A percentile compares a stretch with the other conserved stretches of the same genome.
Conservation (phyloP, 1,140 invertebrate species). For the Sarcophaga bullata region DNA sequence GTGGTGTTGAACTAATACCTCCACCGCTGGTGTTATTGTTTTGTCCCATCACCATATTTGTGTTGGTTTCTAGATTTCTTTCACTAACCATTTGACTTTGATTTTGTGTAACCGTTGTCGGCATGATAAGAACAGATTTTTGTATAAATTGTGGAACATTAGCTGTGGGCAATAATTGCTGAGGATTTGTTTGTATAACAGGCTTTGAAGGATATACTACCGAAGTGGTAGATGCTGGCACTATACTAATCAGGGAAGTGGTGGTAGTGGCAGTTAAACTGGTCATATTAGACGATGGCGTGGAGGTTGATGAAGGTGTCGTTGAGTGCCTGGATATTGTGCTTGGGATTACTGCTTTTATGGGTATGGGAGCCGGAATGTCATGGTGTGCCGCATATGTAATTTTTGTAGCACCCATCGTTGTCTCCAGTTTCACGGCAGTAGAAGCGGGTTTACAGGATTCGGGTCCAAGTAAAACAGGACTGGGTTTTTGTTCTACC, state of each 20-base stretch:
- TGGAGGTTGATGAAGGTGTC: neutral
- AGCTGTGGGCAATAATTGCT: neutral
- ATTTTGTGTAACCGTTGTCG: slow-evolving; percentile 4
- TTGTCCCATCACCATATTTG: neutral
- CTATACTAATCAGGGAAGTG: slow-evolving; percentile 8
- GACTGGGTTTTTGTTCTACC: slow-evolving; percentile 33
- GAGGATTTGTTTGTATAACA: slow-evolving; percentile 31
- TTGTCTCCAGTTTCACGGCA: slow-evolving; percentile 21
- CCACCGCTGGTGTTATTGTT: neutral
- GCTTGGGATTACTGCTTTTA: slow-evolving; percentile 45
- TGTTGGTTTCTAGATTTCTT: neutral
- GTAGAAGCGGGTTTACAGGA: neutral
- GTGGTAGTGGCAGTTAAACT: neutral
- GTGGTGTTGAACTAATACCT: slow-evolving; percentile 12
- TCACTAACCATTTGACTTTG: neutral
- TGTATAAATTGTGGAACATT: neutral
- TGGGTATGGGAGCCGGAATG: slow-evolving; percentile 52
- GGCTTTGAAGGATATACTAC: neutral
- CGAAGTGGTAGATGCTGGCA: neutral
- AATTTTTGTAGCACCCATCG: slow-evolving; percentile 8
- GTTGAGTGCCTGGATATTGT: neutral
- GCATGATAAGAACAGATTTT: slow-evolving; percentile 18
- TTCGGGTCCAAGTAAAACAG: slow-evolving; percentile 5
- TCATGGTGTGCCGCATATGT: slow-evolving; percentile 24
- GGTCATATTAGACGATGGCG: neutral